Percentiles rank a stretch among this genome's conserved stretches.
These are phyloP conservation scores for Steatocranus sp. DNA, from an alignment of 2,797 vertebrate species.

Conservation along the genomic window DNA sequence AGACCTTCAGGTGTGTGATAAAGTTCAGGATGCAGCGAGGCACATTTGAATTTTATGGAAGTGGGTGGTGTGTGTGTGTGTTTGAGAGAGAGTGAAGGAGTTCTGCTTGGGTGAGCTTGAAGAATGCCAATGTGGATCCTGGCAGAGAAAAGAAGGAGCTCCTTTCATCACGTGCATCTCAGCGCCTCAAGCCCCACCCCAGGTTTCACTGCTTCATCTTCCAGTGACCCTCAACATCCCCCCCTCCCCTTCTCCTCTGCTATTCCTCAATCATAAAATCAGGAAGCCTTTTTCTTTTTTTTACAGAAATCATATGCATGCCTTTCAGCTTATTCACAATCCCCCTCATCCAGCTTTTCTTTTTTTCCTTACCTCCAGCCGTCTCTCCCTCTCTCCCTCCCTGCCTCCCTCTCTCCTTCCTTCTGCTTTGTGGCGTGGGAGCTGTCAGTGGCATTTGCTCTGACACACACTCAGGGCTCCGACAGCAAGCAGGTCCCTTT, in stretches of 20 bases:
- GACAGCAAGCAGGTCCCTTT: slow-evolving; percentile 62
- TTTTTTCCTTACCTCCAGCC: not conserved
- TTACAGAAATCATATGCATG: slow-evolving; percentile 21
- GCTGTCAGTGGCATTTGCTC: slow-evolving; percentile 63
- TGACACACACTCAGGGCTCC: slow-evolving; percentile 48
- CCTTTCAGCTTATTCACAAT: slow-evolving; percentile 33
- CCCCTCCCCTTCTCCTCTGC: not conserved
- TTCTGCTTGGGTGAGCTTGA: slow-evolving; percentile 77
- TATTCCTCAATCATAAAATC: slow-evolving; percentile 37
- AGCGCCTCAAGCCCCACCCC: slow-evolving; percentile 26
- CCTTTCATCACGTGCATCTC: slow-evolving; percentile 67
- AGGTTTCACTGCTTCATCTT: slow-evolving; percentile 26
- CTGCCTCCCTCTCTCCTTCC: not conserved
- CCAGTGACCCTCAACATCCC: not conserved
- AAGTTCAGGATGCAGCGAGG: slow-evolving; percentile 31
- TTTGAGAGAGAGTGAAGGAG: not conserved
- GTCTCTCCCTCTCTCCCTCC: not conserved
- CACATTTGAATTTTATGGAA: slow-evolving; percentile 40
- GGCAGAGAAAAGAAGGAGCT: slow-evolving; percentile 50
- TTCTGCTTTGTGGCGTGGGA: slow-evolving; percentile 48
- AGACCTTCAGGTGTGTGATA: slow-evolving; percentile 67
- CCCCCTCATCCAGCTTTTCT: not conserved
- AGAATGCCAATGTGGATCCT: slow-evolving; percentile 71
- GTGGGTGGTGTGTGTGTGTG: slow-evolving; percentile 7
- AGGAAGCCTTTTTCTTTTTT: slow-evolving; percentile 14